Evolutionary conservation across 2,888 invertebrate species (phyloP).

Genomic region (Ptilodon capucinus): DNA sequence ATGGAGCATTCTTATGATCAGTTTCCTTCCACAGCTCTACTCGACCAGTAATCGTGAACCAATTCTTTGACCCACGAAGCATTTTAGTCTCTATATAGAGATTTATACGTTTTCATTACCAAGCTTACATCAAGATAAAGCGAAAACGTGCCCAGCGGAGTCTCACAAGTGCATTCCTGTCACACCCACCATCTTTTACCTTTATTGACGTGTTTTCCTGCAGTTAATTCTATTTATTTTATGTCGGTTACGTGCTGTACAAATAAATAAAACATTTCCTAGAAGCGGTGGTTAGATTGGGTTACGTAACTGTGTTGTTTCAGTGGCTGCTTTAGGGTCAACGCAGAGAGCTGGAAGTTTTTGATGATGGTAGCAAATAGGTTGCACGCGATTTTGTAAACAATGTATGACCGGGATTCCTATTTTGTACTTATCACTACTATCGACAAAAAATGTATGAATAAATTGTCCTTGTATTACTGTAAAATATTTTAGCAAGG

Average conservation of each 20-base stretch:
- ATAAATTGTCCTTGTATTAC: too few species aligned
- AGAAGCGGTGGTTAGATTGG: neutral
- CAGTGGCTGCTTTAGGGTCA: neutral
- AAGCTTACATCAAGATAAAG: conserved; percentile 1
- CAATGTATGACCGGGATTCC: too few species aligned
- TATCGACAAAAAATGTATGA: too few species aligned
- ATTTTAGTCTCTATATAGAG: neutral
- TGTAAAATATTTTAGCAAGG: neutral
- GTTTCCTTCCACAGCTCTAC: neutral
- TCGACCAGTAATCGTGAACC: neutral
- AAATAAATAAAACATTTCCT: neutral
- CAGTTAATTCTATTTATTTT: neutral
- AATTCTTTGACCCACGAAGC: neutral
- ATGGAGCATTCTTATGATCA: neutral
- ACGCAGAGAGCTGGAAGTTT: too few species aligned
- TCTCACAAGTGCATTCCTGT: conserved; percentile 4
- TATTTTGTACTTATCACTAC: too few species aligned
- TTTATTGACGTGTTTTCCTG: neutral
- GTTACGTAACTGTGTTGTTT: neutral
- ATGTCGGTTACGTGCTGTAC: neutral
- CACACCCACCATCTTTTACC: conserved; percentile 1
- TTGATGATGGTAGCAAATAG: too few species aligned
- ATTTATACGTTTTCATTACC: conserved; percentile 1
- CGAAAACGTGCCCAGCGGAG: neutral
- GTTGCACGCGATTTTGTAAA: too few species aligned